These are phyloP conservation scores for Papilio xuthus DNA, from an alignment of 1,140 invertebrate genomes.

Conservation along the genomic window DNA sequence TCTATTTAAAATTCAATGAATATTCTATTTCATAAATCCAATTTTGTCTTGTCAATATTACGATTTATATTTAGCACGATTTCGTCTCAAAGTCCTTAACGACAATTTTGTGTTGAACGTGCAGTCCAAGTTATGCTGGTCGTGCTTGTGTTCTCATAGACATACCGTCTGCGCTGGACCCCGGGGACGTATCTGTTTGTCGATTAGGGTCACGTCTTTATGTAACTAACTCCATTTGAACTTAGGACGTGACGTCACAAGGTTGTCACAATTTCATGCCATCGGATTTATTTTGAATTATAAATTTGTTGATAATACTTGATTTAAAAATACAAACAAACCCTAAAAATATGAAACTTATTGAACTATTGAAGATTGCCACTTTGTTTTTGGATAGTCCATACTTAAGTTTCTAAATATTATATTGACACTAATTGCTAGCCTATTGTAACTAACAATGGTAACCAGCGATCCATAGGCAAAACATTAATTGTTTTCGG, in stretches of 20 bases:
- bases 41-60: background rate
- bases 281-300: background rate
- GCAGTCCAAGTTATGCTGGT: background rate
- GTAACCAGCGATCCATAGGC: background rate
- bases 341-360: no score
- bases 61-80: background rate
- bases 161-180: background rate
- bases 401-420: no score
- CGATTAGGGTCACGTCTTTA: constrained; percentile 1
- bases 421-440: background rate
- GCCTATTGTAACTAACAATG: background rate
- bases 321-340: no score
- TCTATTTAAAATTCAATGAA: no score
- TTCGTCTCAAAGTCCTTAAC: background rate
- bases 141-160: background rate
- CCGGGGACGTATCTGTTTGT: constrained; percentile 14
- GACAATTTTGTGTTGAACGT: background rate
- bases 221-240: constrained; percentile 17
- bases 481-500: constrained; percentile 17
- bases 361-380: no score
- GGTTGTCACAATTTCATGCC: background rate
- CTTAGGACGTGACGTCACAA: background rate
- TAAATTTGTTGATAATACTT: no score
- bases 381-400: no score
- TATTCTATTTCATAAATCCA: background rate